Evolutionary conservation across 1,140 invertebrate genomes (phyloP).

Genomic region (Aphaenogaster floridana): DNA sequence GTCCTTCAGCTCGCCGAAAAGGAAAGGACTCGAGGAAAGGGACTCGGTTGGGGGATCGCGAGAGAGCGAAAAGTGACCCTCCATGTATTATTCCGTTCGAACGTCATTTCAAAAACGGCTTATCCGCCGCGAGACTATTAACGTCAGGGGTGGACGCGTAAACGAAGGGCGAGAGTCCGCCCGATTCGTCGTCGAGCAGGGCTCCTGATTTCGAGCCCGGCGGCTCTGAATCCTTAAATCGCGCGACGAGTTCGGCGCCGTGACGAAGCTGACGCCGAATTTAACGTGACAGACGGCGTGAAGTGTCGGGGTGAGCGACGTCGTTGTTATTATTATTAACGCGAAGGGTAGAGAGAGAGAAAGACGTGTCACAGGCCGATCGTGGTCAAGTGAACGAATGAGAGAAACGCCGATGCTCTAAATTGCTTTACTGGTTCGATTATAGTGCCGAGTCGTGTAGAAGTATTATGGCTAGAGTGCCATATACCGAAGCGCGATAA

Average conservation of each 20-base stretch:
- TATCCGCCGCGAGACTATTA: slow-evolving; percentile 77
- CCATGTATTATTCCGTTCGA: slow-evolving; percentile 80
- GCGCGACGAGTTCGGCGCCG: slow-evolving; percentile 30
- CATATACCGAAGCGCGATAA: neutral
- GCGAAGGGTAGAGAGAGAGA: neutral
- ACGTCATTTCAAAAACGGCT: slow-evolving; percentile 78
- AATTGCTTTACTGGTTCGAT: slow-evolving; percentile 18
- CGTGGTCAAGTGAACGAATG: neutral
- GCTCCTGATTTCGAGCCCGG: slow-evolving; percentile 44
- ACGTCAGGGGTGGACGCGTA: slow-evolving; percentile 74
- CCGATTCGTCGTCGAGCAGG: slow-evolving; percentile 22
- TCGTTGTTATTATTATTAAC: slow-evolving; percentile 45
- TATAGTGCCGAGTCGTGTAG: neutral
- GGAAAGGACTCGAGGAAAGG: slow-evolving; percentile 78
- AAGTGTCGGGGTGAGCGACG: neutral
- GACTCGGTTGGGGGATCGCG: slow-evolving; percentile 64
- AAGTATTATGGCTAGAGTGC: neutral
- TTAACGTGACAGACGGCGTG: slow-evolving; percentile 43
- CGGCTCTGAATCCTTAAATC: slow-evolving; percentile 52
- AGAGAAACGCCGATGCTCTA: slow-evolving; percentile 1
- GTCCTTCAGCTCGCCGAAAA: slow-evolving; percentile 72
- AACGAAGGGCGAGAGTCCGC: slow-evolving; percentile 66
- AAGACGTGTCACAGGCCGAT: neutral
- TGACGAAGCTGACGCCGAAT: slow-evolving; percentile 49
- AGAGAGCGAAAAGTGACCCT: slow-evolving; percentile 76